A percentile compares a stretch with the other conserved stretches of the same genome.
Evolutionary conservation across 2,113 vertebrate species (phyloP).

Genomic region (Hypocryptadius cinnamomeus): DNA sequence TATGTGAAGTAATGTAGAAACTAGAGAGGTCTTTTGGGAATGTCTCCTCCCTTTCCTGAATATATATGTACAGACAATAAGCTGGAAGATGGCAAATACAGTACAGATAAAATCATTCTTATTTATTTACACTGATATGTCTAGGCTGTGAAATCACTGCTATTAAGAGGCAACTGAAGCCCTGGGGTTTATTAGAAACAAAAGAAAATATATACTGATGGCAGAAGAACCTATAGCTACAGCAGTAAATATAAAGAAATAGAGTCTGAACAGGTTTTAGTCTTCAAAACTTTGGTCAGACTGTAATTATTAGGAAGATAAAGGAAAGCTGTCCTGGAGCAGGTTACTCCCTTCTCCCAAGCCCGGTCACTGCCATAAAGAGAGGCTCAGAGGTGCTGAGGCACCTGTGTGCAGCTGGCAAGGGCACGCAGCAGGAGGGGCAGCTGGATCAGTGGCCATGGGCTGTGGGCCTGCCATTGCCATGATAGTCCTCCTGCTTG

Average conservation of each 20-base stretch:
- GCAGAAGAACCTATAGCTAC: not conserved
- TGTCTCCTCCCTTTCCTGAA: not conserved
- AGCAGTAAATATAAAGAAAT: not conserved
- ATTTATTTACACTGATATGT: not conserved
- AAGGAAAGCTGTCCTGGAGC: not conserved
- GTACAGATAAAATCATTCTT: not conserved
- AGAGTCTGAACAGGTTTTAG: not conserved
- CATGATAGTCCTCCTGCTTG: not conserved
- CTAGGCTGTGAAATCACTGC: not conserved
- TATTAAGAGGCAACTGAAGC: not conserved
- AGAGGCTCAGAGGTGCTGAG: not conserved
- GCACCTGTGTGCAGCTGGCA: not conserved
- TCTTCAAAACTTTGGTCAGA: not conserved
- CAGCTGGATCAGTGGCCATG: accelerated
- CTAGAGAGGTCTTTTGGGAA: not conserved
- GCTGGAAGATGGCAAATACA: not conserved
- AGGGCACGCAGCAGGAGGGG: not conserved
- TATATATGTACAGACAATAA: not conserved
- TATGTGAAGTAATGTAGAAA: not conserved
- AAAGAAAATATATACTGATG: not conserved
- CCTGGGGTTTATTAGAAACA: not conserved
- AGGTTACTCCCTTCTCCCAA: not conserved
- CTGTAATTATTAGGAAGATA: not conserved
- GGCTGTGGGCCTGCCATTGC: not conserved
- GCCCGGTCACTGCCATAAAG: accelerated